phyloP scores from a whole-genome alignment of 2,888 invertebrate species.

The Dendrolimus houi region DNA sequence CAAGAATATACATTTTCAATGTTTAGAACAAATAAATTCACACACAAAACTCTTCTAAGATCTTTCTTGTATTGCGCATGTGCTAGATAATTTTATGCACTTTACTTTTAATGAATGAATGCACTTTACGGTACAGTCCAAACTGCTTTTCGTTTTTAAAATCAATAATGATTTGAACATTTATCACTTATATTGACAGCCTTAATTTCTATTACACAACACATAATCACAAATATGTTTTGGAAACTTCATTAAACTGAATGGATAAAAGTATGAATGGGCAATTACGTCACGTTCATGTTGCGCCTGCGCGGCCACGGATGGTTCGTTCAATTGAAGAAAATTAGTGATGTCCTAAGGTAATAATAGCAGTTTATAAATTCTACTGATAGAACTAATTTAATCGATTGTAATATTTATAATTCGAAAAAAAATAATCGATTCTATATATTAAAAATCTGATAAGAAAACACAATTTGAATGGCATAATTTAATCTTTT shows the following conservation, averaged over 20 bases:
- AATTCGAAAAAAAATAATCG: no score
- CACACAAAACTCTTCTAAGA: constrained; percentile 29
- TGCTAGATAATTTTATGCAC: constrained; percentile 52
- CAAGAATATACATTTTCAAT: constrained; percentile 36
- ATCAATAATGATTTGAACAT: constrained; percentile 5
- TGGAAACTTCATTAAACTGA: constrained; percentile 50
- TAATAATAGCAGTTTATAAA: no score
- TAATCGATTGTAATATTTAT: no score
- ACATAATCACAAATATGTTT: constrained; percentile 50
- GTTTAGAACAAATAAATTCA: constrained; percentile 27
- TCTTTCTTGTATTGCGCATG: constrained; percentile 61
- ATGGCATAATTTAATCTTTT: no score
- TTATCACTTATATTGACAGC: constrained; percentile 14
- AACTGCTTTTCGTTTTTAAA: constrained; percentile 17
- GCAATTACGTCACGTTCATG: constrained; percentile 71
- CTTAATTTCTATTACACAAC: constrained; percentile 24
- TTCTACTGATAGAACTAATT: no score
- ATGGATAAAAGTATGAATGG: constrained; percentile 75
- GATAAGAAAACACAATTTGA: no score
- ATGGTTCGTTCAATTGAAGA: constrained; percentile 5
- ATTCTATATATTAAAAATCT: no score
- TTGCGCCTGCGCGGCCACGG: constrained; percentile 62
- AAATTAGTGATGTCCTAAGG: not conserved
- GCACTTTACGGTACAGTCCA: constrained; percentile 39
- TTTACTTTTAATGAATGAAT: constrained; percentile 66